These are phyloP conservation scores for Acanthochromis polyacanthus DNA, from an alignment of 2,113 vertebrate species.

Conservation along the genomic window DNA sequence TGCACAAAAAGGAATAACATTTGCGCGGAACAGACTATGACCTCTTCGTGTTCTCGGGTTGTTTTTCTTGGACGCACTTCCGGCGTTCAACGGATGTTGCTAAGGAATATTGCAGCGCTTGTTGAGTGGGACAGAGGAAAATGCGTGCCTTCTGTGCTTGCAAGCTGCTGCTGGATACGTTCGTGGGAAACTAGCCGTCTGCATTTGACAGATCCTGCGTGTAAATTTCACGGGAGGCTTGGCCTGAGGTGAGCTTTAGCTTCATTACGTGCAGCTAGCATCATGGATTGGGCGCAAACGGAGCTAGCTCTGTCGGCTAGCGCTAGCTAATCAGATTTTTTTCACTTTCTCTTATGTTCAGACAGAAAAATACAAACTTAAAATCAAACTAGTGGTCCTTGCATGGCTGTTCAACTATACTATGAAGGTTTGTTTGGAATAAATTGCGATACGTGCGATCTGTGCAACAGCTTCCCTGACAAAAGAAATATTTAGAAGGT, in stretches of 20 bases:
- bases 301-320: conserved; percentile 39
- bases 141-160: conserved; percentile 11
- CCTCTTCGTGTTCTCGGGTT: not conserved
- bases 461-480: not conserved
- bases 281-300: not conserved
- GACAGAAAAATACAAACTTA: not conserved
- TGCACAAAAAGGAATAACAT: no score
- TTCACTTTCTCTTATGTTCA: not conserved
- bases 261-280: not conserved
- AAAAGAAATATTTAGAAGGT: conserved; percentile 14
- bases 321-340: not conserved
- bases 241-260: conserved; percentile 44
- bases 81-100: conserved; percentile 61
- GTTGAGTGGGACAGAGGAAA: not conserved
- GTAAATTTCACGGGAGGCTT: not conserved
- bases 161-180: not conserved
- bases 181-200: not conserved
- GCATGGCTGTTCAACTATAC: accelerated
- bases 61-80: conserved; percentile 23
- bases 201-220: not conserved
- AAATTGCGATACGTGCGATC: not conserved
- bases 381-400: not conserved
- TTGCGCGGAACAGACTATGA: no score
- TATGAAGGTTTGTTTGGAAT: not conserved
- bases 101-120: not conserved